phyloP scores from a whole-genome alignment of 2,113 vertebrate genomes.

The Hypomesus transpacificus region DNA sequence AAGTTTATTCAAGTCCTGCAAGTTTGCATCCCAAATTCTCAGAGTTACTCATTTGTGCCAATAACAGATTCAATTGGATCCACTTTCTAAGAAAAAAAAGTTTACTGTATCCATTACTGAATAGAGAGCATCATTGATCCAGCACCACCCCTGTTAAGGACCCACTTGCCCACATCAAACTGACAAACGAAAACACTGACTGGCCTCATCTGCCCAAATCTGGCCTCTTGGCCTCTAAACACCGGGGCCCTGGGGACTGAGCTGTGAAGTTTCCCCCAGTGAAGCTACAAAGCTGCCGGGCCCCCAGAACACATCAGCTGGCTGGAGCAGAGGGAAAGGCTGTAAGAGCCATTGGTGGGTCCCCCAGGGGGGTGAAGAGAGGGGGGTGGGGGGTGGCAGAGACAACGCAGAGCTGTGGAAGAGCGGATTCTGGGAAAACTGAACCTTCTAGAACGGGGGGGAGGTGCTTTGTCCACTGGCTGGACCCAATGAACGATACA shows the following conservation, averaged over 20 bases:
- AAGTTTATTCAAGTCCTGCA: no score
- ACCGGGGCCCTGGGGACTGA: slow-evolving; percentile 15
- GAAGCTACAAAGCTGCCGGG: slow-evolving; percentile 48
- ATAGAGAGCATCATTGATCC: neutral
- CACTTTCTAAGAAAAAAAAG: neutral
- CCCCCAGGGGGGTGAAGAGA: slow-evolving; percentile 23
- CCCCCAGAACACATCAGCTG: slow-evolving; percentile 21
- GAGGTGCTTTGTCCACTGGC: no score
- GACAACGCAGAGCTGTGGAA: slow-evolving; percentile 23
- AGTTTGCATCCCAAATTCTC: no score
- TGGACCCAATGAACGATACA: no score
- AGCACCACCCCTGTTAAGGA: neutral
- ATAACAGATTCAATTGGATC: neutral
- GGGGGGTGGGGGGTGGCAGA: slow-evolving; percentile 42
- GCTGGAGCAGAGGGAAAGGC: slow-evolving; percentile 29
- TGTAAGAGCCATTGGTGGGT: slow-evolving; percentile 42
- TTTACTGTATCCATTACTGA: neutral
- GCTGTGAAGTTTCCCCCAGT: slow-evolving; percentile 34
- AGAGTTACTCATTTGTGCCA: neutral
- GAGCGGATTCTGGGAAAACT: slow-evolving; percentile 51
- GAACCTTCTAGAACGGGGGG: no score
- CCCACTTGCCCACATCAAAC: slow-evolving; percentile 2
- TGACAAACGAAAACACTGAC: slow-evolving; percentile 9
- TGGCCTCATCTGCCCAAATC: slow-evolving; percentile 2
- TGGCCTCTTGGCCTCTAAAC: slow-evolving; percentile 5